Conservation (phyloP, 2,113 vertebrate genomes). For the Notiomystis cincta region DNA sequence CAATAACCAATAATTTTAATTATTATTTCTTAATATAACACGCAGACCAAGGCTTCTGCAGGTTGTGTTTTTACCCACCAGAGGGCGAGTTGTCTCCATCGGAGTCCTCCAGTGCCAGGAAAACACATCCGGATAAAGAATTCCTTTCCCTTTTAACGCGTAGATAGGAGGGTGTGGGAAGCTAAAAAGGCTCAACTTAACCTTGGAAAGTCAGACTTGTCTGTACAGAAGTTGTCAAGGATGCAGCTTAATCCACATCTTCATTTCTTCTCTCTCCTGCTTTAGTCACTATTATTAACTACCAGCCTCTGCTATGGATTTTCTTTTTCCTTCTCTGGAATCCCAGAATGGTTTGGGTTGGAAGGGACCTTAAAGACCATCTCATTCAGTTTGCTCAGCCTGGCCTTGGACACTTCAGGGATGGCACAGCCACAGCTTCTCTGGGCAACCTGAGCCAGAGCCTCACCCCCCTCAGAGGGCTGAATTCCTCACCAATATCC, state of each 20-base stretch:
- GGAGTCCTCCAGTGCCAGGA: neutral
- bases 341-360: neutral
- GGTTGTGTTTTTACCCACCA: neutral
- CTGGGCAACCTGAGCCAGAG: neutral
- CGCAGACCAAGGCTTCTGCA: neutral
- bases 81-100: slow-evolving; percentile 40
- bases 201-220: neutral
- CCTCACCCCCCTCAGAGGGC: neutral
- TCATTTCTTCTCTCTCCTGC: neutral
- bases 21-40: neutral
- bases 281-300: neutral
- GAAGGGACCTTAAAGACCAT: neutral
- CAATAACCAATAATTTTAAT: neutral
- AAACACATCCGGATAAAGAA: neutral
- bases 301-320: neutral
- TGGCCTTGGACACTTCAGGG: neutral
- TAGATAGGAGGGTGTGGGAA: neutral
- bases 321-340: neutral
- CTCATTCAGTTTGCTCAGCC: neutral
- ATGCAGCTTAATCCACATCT: neutral
- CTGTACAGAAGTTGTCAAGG: neutral
- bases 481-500: neutral
- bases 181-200: neutral
- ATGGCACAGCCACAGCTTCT: neutral
- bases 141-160: neutral